Base-by-base conservation (phyloP, 1,140 invertebrate species). In the Calycopis cecrops region DNA sequence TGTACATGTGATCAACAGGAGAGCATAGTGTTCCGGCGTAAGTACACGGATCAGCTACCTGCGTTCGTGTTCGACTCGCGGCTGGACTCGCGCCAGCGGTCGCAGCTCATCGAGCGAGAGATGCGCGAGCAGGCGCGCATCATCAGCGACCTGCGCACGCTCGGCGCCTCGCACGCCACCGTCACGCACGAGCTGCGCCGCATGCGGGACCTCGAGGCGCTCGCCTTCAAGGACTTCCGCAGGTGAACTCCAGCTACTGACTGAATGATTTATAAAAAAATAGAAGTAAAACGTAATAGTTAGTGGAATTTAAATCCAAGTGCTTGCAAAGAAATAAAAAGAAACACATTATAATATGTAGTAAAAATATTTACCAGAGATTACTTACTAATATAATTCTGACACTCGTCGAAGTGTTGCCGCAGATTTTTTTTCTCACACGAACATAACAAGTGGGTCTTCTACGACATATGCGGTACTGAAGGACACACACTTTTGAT, bases 61-160 rank as follows among this genome's bases (percentile, higher is more conserved):
- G 90, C 94, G 1, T 97, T 97, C 80, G 91, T 97, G 7, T 94
- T 96, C 71, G 96, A 98, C 89, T 91, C 93, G 1, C 92, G 91
- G 2, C 88, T 98, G 35, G 96, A 98, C 80, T 92, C 96, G 0
- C 96, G 95, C 72, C 94, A 95, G 71, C 91, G 97, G 38, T 96
- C 96, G 7, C 94, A 97, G 73, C 89, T 98, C n/a, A 96, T 99
- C 63, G 97, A 99, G 84, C 96, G 96, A 76, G 97, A 98, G 87
- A 98, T 99, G 96, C 97, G 96, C 69, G 97, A 99, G 83, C 96
- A 98, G 82, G 91, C 96, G 0, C 97, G 96, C 87, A 94, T 98
- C 35, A 97, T 99, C 49, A 97, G 97, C 73, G 97, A 98, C 87
- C 88, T 99, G 50, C 90, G 95, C 71, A 93, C 94, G 4, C 85